Conservation (phyloP, 2,888 invertebrate species). For the Platynereis dumerilii region DNA sequence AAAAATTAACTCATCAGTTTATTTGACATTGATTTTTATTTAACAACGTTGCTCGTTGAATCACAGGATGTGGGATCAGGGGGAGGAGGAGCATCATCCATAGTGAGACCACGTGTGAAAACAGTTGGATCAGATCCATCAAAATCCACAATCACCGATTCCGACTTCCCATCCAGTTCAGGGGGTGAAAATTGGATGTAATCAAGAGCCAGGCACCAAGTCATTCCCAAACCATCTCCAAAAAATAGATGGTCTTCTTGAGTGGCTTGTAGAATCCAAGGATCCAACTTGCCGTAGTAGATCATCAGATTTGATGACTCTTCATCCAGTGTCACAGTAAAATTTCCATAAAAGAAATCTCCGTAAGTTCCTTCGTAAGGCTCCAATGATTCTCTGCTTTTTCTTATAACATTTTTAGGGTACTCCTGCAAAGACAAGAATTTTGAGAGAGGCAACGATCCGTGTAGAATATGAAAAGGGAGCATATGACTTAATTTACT, state of each 20-base stretch:
- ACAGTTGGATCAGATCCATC: conserved; percentile 16
- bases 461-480: no score
- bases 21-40: no score
- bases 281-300: conserved; percentile 23
- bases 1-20: no score
- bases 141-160: conserved; percentile 8
- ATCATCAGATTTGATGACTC: conserved; percentile 12
- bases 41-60: no score
- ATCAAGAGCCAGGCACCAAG: conserved; percentile 17
- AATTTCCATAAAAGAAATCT: conserved; percentile 32
- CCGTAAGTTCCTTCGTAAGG: conserved; percentile 30
- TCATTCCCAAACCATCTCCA: conserved; percentile 21
- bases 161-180: no score
- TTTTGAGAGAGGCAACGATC: no score
- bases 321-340: conserved; percentile 21
- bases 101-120: conserved; percentile 13
- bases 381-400: no score
- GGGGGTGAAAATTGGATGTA: conserved; percentile 2
- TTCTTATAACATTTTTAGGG: no score
- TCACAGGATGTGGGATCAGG: conserved; percentile 11
- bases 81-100: conserved; percentile 22
- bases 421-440: no score
- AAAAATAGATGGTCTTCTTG: conserved; percentile 11
- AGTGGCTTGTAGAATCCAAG: conserved; percentile 20
- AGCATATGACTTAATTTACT: no score